Evolutionary conservation across 2,888 invertebrate species (phyloP), one percentile per base, ranked within the genome.

Genomic region (Hybos culiciformis): DNA sequence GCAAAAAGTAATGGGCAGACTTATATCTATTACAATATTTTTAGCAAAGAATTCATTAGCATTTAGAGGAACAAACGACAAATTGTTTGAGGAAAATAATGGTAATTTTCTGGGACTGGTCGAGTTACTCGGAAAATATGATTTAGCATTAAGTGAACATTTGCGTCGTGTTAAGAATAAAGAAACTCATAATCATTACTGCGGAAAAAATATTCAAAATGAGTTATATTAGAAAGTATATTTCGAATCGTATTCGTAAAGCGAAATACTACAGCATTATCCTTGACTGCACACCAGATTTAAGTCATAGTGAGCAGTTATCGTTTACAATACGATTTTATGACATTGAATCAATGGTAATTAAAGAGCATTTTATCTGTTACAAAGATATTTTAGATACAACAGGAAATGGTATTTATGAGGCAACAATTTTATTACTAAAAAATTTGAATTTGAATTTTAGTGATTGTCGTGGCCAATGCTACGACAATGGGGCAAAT

Each of bases 81-180:
- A 26, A 26, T 26, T 26, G 7, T 26, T 26, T 26, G 26, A 26
- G 26, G 12, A 26, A 26, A 26, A 26, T 26, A 17, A 39, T 39
- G 38, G 24, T 17, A 43, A 43, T 23, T 39, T 39, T 24, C 26
- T 34, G 6, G 39, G 39, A 18, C 20, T 34, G 19, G 24, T 43
- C n/a, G n/a, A n/a, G n/a, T 29, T 43, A 3, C 8, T 43, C 15
- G 26, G 24, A 24, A 34, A 43, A 34, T 43, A 19, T n/a, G 43
- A 39, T 34, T 18, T 20, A 3, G 33, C 31, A 19, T 17, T 42
- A 20, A 37, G 19, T 17, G 37, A 42, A 31, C 42, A 37, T 21
- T 15, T 42, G 15, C 29, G 31, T n/a, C 18, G 31, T 7, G 15
- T 43, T 23, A 21, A n/a, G n/a, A 33, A 31, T 33, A 38, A 33